phyloP scores from a whole-genome alignment of 2,113 vertebrate species.

The Meleagris gallopavo region DNA sequence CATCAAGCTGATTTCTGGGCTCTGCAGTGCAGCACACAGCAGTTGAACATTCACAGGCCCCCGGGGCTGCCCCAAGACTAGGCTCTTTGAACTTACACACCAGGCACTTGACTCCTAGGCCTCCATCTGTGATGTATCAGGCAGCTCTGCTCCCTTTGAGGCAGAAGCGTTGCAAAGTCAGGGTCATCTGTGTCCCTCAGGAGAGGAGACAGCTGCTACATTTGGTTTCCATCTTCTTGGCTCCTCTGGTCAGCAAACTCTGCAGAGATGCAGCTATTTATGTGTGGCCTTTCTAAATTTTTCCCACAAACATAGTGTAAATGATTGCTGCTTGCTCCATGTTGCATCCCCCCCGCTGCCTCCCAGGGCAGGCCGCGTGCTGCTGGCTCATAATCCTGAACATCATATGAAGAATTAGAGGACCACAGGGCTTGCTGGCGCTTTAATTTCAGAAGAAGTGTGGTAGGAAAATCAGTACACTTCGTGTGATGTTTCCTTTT shows the following conservation, averaged over 20 bases:
- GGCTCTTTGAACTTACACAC: neutral
- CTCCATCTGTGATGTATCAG: rapidly evolving
- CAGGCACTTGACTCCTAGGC: neutral
- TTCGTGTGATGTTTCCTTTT: neutral
- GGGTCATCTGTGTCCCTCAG: neutral
- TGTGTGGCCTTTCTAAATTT: neutral
- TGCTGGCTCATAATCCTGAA: neutral
- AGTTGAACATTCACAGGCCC: neutral
- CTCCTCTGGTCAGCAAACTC: neutral
- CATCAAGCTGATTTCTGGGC: neutral
- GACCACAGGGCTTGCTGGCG: neutral
- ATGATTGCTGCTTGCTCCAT: neutral
- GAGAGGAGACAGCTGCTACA: neutral
- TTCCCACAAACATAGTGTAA: neutral
- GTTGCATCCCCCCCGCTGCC: neutral
- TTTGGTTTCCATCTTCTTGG: neutral
- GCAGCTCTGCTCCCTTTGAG: neutral
- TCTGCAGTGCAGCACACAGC: neutral
- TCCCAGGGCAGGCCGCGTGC: neutral
- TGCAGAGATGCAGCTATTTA: neutral
- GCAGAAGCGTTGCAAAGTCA: neutral
- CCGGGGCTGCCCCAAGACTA: neutral
- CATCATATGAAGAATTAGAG: rapidly evolving
- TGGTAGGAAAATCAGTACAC: neutral
- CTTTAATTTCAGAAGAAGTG: neutral